These are phyloP conservation scores for Amazona guildingii DNA, from an alignment of 2,113 vertebrate genomes.

Conservation along the genomic window DNA sequence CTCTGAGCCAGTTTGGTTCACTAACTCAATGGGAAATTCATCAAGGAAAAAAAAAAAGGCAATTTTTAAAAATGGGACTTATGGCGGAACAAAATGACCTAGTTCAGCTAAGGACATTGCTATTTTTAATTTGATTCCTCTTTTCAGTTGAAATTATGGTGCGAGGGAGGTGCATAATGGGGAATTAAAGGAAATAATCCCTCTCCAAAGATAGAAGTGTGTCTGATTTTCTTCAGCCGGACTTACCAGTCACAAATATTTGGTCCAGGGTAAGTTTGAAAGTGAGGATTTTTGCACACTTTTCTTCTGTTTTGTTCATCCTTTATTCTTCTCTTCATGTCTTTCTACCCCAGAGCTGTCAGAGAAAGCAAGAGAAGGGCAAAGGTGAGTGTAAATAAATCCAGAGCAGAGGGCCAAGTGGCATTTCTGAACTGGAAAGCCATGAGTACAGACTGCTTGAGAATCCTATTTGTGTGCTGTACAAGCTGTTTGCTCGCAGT, in stretches of 20 bases:
- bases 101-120: background rate
- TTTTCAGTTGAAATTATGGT: background rate
- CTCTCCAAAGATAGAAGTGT: background rate
- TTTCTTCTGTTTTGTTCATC: background rate
- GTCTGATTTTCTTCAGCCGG: background rate
- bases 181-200: background rate
- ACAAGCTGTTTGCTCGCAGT: background rate
- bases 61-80: rapidly evolving
- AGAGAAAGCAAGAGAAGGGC: background rate
- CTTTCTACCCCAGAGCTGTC: background rate
- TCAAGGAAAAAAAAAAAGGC: background rate
- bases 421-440: background rate
- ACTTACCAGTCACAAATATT: background rate
- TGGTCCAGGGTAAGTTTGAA: background rate
- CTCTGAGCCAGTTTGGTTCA: background rate
- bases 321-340: background rate
- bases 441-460: background rate
- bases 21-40: background rate
- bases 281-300: background rate
- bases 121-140: background rate
- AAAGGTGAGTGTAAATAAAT: background rate
- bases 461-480: background rate
- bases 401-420: background rate
- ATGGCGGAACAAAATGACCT: background rate
- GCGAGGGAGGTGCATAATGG: background rate